Percentiles rank a stretch among this genome's conserved stretches.
Evolutionary conservation across 2,113 vertebrate species (phyloP).

Genomic region (Callospermophilus lateralis): DNA sequence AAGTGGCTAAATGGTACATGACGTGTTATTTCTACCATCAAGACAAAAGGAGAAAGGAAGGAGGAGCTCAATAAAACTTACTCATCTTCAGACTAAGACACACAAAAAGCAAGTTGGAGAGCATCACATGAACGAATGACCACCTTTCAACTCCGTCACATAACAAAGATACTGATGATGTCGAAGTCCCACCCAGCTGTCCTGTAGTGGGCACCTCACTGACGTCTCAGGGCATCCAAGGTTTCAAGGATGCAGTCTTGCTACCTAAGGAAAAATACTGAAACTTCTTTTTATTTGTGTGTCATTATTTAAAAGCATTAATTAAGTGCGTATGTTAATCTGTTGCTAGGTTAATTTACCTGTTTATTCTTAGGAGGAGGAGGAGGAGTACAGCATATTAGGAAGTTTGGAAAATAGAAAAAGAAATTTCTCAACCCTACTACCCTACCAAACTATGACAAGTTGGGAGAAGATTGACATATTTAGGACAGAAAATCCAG

Average conservation of each 20-base stretch:
- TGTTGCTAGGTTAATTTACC: neutral
- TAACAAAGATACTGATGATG: neutral
- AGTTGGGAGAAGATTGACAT: neutral
- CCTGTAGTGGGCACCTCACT: neutral
- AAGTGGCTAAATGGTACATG: too few species aligned
- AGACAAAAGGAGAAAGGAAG: neutral
- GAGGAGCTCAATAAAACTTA: neutral
- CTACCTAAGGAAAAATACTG: neutral
- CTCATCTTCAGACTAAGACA: neutral
- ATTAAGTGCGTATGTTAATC: neutral
- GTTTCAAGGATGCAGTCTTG: neutral
- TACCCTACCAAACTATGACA: neutral
- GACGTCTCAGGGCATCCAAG: neutral
- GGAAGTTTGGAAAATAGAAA: conserved; percentile 32
- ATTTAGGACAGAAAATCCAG: conserved; percentile 18
- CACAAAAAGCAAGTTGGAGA: neutral
- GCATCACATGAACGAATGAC: neutral
- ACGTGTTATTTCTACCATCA: neutral
- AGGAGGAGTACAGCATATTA: neutral
- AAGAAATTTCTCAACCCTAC: neutral
- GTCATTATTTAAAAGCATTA: neutral
- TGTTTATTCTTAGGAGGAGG: neutral
- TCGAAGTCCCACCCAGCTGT: neutral
- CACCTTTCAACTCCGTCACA: neutral
- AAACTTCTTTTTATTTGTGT: neutral